These are phyloP conservation scores for Coracopsis vasa DNA, from an alignment of 2,113 vertebrate species.

Conservation along the genomic window DNA sequence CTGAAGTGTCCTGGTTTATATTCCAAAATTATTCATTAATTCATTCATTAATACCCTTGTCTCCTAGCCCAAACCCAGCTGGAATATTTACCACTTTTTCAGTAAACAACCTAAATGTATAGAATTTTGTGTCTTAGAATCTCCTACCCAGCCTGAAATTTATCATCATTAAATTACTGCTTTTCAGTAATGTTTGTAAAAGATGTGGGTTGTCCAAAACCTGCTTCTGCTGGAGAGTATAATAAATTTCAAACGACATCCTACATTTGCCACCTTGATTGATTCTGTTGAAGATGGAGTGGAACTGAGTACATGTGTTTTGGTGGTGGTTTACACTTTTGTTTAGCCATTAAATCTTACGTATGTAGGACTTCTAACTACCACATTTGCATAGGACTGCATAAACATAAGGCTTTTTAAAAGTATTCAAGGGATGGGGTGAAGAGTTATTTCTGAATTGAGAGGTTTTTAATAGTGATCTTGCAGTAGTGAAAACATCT, in stretches of 20 bases:
- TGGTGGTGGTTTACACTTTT: not conserved
- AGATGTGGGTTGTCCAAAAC: not conserved
- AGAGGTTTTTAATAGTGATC: not conserved
- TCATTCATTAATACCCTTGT: not conserved
- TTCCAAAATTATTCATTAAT: not conserved
- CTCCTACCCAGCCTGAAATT: not conserved
- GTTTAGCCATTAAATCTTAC: not conserved
- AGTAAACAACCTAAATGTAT: not conserved
- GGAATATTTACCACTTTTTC: not conserved
- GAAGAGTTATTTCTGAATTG: not conserved
- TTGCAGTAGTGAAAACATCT: not conserved
- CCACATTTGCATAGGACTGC: not conserved
- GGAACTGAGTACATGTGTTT: fast-evolving
- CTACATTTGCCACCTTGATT: not conserved
- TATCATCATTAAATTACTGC: not conserved
- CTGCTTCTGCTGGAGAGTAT: not conserved
- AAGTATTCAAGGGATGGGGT: too few species aligned
- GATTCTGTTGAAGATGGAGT: not conserved
- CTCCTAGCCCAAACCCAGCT: not conserved
- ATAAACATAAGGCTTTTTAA: not conserved
- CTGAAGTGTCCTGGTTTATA: not conserved
- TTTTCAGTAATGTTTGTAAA: not conserved
- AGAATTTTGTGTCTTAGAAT: not conserved
- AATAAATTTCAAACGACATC: not conserved
- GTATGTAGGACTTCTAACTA: not conserved